Evolutionary conservation across 2,797 vertebrate species (phyloP).

Genomic region (Arremon brunneinucha): DNA sequence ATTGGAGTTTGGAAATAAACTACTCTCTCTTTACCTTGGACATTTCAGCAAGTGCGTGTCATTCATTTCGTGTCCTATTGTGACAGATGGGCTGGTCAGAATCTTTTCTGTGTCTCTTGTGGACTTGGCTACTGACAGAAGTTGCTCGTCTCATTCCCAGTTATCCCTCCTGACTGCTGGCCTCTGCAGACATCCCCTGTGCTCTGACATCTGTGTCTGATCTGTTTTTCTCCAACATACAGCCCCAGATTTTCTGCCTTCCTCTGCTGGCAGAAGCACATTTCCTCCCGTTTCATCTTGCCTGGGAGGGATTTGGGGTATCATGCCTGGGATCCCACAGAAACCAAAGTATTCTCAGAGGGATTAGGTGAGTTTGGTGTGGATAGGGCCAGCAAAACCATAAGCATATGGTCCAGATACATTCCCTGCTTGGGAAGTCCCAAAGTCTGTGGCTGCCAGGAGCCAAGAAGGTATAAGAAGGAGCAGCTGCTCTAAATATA

Average conservation of each 20-base stretch:
- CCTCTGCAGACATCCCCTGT: not conserved
- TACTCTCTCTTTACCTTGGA: not conserved
- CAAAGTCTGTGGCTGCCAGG: not conserved
- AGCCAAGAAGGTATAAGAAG: not conserved
- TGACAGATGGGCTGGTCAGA: not conserved
- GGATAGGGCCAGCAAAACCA: not conserved
- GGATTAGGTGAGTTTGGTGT: not conserved
- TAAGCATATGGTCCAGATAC: not conserved
- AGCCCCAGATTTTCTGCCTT: not conserved
- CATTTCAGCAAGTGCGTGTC: not conserved
- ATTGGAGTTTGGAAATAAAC: not conserved
- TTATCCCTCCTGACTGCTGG: not conserved
- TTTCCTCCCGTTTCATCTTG: not conserved
- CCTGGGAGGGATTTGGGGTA: not conserved
- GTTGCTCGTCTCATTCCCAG: not conserved
- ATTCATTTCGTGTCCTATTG: fast-evolving
- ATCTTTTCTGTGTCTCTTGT: not conserved
- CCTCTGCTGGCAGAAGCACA: not conserved
- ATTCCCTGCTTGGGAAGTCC: not conserved
- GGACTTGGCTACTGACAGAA: not conserved
- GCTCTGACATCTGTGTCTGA: not conserved
- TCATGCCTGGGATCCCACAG: not conserved
- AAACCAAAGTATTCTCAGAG: not conserved
- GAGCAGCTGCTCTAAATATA: slow-evolving; percentile 23
- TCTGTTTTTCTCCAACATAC: not conserved